These are phyloP conservation scores for Salmo trutta DNA, from an alignment of 2,797 vertebrate species.

Conservation along the genomic window DNA sequence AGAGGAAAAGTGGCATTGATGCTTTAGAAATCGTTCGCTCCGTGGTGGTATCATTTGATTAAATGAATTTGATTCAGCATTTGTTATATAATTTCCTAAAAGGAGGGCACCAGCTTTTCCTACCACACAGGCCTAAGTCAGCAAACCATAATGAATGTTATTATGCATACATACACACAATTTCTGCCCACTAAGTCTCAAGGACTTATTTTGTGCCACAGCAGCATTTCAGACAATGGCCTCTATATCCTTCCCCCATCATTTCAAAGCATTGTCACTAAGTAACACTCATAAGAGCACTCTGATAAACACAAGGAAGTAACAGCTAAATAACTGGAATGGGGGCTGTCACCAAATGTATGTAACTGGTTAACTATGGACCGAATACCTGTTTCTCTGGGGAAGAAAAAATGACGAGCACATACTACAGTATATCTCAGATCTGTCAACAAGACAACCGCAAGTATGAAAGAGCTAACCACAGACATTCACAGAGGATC, in stretches of 20 bases:
- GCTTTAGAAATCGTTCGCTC: no score
- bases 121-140: not conserved
- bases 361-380: not conserved
- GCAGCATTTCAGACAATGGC: conserved; percentile 8
- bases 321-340: not conserved
- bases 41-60: not conserved
- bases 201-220: not conserved
- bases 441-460: conserved; percentile 1
- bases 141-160: not conserved
- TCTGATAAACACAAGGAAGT: not conserved
- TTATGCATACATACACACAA: not conserved
- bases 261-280: not conserved
- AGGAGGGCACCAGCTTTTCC: not conserved
- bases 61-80: not conserved
- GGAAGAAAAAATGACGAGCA: not conserved
- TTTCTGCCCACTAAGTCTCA: not conserved
- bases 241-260: not conserved
- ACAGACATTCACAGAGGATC: not conserved
- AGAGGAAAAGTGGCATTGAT: not conserved
- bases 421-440: not conserved
- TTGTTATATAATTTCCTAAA: not conserved
- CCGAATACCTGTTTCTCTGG: not conserved
- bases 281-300: not conserved
- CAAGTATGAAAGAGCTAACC: not conserved
- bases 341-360: not conserved